These are phyloP conservation scores for Nymphalis urticae DNA, from an alignment of 2,888 invertebrate genomes.

Conservation along the genomic window DNA sequence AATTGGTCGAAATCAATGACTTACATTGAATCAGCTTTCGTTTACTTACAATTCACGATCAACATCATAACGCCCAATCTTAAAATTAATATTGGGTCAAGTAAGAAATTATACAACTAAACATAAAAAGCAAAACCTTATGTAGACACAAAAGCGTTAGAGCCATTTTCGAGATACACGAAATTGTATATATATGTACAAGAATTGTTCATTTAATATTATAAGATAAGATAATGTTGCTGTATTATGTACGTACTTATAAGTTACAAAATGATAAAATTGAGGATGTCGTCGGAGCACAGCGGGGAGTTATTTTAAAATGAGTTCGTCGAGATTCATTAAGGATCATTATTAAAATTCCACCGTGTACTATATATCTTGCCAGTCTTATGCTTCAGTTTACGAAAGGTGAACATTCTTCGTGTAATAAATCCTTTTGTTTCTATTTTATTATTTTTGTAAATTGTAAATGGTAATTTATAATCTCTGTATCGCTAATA, in stretches of 20 bases:
- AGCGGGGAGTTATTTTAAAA: constrained; percentile 44
- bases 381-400: constrained; percentile 5
- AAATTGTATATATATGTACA: too few relatives aligned
- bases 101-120: too few relatives aligned
- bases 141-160: too few relatives aligned
- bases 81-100: too few relatives aligned
- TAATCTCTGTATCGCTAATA: too few relatives aligned
- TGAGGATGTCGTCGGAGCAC: constrained; percentile 35
- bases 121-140: too few relatives aligned
- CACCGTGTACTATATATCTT: constrained; percentile 15
- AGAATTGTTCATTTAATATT: too few relatives aligned
- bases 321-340: constrained; percentile 39
- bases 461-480: background rate
- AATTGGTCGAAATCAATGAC: too few relatives aligned
- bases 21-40: too few relatives aligned
- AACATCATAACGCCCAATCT: background rate
- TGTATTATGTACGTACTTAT: background rate
- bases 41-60: background rate
- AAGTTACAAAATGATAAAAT: constrained; percentile 19
- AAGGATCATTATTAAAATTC: constrained; percentile 36
- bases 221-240: too few relatives aligned
- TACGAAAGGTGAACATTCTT: constrained; percentile 7
- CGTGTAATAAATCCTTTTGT: constrained; percentile 1
- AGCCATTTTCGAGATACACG: too few relatives aligned
- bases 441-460: background rate